phyloP scores from a whole-genome alignment of 2,797 vertebrate species.

The Sus cebifrons region DNA sequence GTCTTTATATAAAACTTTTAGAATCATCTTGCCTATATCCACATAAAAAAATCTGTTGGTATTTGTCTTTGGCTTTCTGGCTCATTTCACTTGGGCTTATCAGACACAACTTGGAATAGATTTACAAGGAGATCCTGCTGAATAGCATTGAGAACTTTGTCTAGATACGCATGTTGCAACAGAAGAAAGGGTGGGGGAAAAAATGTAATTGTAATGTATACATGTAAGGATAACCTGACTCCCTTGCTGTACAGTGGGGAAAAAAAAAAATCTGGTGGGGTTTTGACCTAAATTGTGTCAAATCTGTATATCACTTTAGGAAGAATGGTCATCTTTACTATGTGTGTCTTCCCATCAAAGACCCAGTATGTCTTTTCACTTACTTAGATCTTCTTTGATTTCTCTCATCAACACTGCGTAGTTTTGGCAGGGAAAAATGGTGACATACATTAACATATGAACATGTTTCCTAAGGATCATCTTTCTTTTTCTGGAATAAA shows the following conservation, averaged over 20 bases:
- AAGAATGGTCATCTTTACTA: neutral
- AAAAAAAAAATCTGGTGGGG: neutral
- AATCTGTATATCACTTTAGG: neutral
- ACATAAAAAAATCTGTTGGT: neutral
- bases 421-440: neutral
- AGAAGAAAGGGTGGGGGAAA: too few relatives aligned
- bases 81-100: too few relatives aligned
- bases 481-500: neutral
- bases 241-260: too few relatives aligned
- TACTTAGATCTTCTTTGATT: neutral
- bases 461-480: neutral
- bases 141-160: too few relatives aligned
- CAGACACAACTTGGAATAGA: too few relatives aligned
- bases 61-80: too few relatives aligned
- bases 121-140: too few relatives aligned
- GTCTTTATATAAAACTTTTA: neutral
- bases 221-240: too few relatives aligned
- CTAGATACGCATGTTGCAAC: too few relatives aligned
- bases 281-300: neutral
- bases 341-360: neutral
- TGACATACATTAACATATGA: constrained; percentile 28
- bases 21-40: neutral
- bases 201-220: too few relatives aligned
- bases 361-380: neutral
- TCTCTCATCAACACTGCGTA: neutral